Conservation (phyloP, 2,797 vertebrate genomes). For the Amblyraja radiata region DNA sequence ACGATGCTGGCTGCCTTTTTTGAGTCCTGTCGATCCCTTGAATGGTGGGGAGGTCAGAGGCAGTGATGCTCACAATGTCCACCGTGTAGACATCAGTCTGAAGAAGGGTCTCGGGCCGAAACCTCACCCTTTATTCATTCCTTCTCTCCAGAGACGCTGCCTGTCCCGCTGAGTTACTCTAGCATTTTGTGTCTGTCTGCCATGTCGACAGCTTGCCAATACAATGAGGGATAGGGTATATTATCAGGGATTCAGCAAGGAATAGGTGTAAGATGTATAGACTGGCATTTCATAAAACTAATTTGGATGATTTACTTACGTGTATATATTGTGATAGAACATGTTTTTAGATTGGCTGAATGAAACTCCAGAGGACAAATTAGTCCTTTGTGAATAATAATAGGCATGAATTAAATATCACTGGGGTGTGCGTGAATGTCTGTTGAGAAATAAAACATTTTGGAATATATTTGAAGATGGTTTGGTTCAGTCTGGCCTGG, state of each 20-base stretch:
- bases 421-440: background rate
- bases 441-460: background rate
- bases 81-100: too few species aligned
- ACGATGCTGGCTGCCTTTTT: too few species aligned
- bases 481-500: background rate
- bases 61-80: too few species aligned
- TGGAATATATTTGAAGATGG: background rate
- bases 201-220: background rate
- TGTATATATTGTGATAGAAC: background rate
- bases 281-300: background rate
- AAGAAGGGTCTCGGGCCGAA: too few species aligned
- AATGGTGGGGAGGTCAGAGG: too few species aligned
- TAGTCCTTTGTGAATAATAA: conserved; percentile 1
- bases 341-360: background rate
- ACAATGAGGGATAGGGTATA: background rate
- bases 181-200: background rate
- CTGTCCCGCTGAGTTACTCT: too few species aligned
- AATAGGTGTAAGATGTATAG: too few species aligned
- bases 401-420: background rate
- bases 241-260: background rate
- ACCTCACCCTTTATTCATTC: too few species aligned
- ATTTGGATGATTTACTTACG: background rate
- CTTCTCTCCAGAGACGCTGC: too few species aligned
- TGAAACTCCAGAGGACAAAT: background rate
- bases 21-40: too few species aligned